Base-by-base conservation (phyloP, 2,888 invertebrate genomes). In the Coelopa pilipes region DNA sequence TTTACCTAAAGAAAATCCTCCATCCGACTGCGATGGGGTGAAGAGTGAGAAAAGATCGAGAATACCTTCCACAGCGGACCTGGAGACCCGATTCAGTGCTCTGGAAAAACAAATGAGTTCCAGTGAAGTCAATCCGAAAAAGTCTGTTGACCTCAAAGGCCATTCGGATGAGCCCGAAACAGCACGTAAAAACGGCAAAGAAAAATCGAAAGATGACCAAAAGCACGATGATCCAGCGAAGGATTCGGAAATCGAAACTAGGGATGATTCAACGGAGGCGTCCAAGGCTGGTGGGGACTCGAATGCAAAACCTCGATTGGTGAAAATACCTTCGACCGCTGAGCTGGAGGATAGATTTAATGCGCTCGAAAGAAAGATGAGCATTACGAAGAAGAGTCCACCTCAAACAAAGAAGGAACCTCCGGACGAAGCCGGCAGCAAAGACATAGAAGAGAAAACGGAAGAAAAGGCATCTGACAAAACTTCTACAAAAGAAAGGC, bases 281-380 rank as follows among this genome's bases (percentile, higher is more conserved):
- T 12, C 34, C n/a, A 53, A 11, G 5, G 55, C 9, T 34, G 50
- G 5, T 45, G 46, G 4, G 13, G 15, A 66, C 19, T 19, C 21
- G 19, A 47, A 63, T 11, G 11, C 53, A 47, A 71, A 65, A 45
- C 12, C 50, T 21, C 13, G 19, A 13, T 45, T 50, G 1, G 19
- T 24, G 5, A 71, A 71, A 53, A 75, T 76, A 59, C 73, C 73
- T 11, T 71, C 75, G 47, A 76, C 79, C 13, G 76, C 84, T 50
- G 84, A 83, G 74, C 76, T 83, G 11, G 83, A 83, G 74, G 82
- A 83, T 78, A 82, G 84, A 1, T 83, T 82, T 24, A 83, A 84
- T 79, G 83, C 82, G 9, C 68, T 83, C 4, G 84, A 83, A 65
- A 78, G 81, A 53, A 79, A 78, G 63, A 80, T 77, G 69, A 81